Evolutionary conservation across 2,888 invertebrate genomes (phyloP), one percentile per base, ranked within the genome.

Genomic region (Tenthredo livida): DNA sequence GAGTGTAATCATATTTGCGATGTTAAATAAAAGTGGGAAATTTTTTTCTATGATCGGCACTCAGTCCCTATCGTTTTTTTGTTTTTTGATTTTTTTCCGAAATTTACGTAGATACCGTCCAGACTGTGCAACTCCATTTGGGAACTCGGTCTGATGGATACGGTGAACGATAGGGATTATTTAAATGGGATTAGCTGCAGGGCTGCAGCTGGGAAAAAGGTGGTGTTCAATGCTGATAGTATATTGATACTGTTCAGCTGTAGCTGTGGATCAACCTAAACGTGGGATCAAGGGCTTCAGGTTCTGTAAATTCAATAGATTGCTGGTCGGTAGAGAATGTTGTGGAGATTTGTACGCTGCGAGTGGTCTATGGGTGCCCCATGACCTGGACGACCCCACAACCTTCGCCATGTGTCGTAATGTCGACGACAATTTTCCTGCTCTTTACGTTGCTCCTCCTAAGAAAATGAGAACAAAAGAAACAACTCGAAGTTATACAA

Each of bases 321-420:
- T 61, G 90, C 88, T 33, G 91, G 88, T 54, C 91, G 92, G 86
- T 93, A 91, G 85, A 93, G 92, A 85, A 93, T 92, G 85, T 92
- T 90, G 88, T 93, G 90, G 84, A 93, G 91, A 89, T 93, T 93
- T 88, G 91, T 92, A 86, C 93, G 91, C 29, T 90, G 90, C 61
- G 87, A 89, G 85, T 91, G 92, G 90, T 92, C 92, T 86, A 91
- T 89, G 77, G 94, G 94, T 1, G 94, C 96, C 12, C 95, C 95
- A 90, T 97, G 96, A 0, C 97, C 97, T 0, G 97, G 97, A 75
- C 96, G 95, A 40, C 97, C 97, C 97, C 97, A 97, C 89, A 97
- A 94, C 12, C 95, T 95, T 78, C 96, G 95, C 96, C 97, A 97
- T 1, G 97, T 97, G 88, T 95, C 95, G 92, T 97, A 97, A 92